Evolutionary conservation across 2,113 vertebrate genomes (phyloP).

Genomic region (Syngnathoides biaculeatus): DNA sequence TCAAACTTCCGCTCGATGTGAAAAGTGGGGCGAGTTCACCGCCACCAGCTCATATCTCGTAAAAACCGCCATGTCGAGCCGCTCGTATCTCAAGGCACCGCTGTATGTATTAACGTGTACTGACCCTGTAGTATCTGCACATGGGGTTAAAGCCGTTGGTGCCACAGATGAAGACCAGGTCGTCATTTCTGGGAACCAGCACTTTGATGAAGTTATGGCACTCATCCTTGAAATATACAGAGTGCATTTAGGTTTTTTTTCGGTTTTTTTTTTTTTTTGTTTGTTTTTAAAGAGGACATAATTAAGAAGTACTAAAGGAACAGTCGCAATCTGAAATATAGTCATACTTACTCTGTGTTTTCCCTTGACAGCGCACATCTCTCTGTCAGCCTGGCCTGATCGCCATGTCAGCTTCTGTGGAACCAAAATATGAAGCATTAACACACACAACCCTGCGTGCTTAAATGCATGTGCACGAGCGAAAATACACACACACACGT

Average conservation of each 20-base stretch:
- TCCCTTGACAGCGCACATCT: conserved; percentile 96
- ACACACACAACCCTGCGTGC: background rate
- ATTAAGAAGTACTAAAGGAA: background rate
- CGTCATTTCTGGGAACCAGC: conserved; percentile 94
- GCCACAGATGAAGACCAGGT: conserved; percentile 96
- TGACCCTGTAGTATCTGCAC: conserved; percentile 96
- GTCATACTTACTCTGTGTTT: conserved; percentile 87
- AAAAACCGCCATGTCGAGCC: background rate
- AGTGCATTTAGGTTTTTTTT: conserved; percentile 7
- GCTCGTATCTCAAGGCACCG: background rate
- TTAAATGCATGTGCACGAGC: conserved; percentile 13
- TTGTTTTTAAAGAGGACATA: background rate
- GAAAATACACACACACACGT: background rate
- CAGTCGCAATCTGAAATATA: background rate
- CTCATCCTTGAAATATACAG: conserved; percentile 81
- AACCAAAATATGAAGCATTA: conserved; percentile 23
- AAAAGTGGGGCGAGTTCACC: no score
- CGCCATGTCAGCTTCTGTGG: conserved; percentile 93
- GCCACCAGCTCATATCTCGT: background rate
- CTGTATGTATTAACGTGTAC: conserved; percentile 30
- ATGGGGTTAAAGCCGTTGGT: conserved; percentile 98
- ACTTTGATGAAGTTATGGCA: conserved; percentile 99
- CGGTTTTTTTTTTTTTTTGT: background rate
- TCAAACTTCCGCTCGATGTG: background rate
- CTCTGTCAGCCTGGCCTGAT: conserved; percentile 88